Conservation (phyloP, 2,888 invertebrate species). For the Crematogaster levior region DNA sequence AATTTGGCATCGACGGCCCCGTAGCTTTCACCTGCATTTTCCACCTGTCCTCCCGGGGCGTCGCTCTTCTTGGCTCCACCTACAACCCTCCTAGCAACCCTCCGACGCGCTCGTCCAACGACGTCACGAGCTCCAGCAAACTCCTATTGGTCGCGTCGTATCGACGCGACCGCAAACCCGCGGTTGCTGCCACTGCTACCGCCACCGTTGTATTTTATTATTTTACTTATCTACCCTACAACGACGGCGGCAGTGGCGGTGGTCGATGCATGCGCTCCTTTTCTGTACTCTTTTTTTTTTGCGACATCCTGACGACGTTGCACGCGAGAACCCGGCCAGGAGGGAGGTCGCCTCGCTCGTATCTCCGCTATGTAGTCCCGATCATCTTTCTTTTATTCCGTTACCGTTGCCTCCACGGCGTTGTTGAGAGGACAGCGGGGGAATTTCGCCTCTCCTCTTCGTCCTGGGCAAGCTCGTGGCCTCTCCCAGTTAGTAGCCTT, state of each 20-base stretch:
- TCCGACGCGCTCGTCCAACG: constrained; percentile 80
- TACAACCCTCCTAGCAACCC: constrained; percentile 82
- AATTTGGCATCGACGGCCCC: constrained; percentile 70
- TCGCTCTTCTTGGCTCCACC: constrained; percentile 83
- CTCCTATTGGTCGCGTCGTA: constrained; percentile 82
- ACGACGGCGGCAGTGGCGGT: constrained; percentile 8
- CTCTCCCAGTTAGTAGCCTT: constrained; percentile 43
- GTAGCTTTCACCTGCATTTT: constrained; percentile 82
- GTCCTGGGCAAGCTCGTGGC: constrained; percentile 23
- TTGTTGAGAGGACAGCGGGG: neutral
- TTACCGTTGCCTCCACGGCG: neutral
- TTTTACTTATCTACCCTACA: constrained; percentile 79
- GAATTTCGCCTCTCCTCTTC: constrained; percentile 26
- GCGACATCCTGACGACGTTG: constrained; percentile 37
- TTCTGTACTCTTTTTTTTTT: constrained; percentile 53
- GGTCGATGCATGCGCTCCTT: constrained; percentile 68
- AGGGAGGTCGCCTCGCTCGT: constrained; percentile 34
- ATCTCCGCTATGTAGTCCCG: constrained; percentile 59
- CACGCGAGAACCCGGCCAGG: constrained; percentile 34
- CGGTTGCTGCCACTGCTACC: constrained; percentile 35
- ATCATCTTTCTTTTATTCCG: constrained; percentile 57
- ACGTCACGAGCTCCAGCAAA: constrained; percentile 79
- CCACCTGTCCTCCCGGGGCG: constrained; percentile 84
- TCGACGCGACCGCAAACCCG: constrained; percentile 72
- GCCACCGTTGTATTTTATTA: constrained; percentile 82